Percentiles rank a stretch among this genome's conserved stretches.
Conservation (phyloP, 1,140 invertebrate genomes). For the Acromyrmex echinatior region DNA sequence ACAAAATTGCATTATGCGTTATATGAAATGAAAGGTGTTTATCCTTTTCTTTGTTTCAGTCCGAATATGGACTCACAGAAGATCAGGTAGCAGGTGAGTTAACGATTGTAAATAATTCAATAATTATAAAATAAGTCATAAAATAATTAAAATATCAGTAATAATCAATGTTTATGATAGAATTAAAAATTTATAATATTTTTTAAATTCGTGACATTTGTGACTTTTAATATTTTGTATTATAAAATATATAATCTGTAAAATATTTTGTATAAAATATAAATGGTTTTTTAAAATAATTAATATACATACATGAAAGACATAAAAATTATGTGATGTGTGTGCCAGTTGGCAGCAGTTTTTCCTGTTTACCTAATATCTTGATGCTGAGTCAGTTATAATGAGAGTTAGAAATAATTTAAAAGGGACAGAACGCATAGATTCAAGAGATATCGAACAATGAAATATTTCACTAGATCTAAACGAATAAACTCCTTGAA, state of each 20-base stretch:
- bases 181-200: neutral
- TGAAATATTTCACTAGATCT: neutral
- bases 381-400: conserved; percentile 12
- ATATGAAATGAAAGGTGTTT: conserved; percentile 6
- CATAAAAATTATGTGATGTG: neutral
- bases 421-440: conserved; percentile 6
- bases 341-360: conserved; percentile 43
- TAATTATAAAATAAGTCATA: neutral
- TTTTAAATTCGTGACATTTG: neutral
- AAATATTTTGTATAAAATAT: neutral
- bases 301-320: neutral
- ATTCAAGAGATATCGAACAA: neutral
- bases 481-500: neutral
- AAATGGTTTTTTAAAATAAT: neutral
- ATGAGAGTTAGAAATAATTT: conserved; percentile 24
- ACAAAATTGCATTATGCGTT: neutral
- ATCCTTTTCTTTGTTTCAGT: conserved; percentile 88
- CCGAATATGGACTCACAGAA: conserved; percentile 94
- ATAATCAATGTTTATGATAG: neutral
- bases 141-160: neutral
- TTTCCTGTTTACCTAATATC: conserved; percentile 25
- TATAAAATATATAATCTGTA: neutral
- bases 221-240: neutral
- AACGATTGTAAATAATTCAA: neutral
- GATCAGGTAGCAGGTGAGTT: conserved; percentile 93